A percentile compares a stretch with the other conserved stretches of the same genome.
These are phyloP conservation scores for Trichomalopsis sarcophagae DNA, from an alignment of 1,140 invertebrate genomes.

Conservation along the genomic window DNA sequence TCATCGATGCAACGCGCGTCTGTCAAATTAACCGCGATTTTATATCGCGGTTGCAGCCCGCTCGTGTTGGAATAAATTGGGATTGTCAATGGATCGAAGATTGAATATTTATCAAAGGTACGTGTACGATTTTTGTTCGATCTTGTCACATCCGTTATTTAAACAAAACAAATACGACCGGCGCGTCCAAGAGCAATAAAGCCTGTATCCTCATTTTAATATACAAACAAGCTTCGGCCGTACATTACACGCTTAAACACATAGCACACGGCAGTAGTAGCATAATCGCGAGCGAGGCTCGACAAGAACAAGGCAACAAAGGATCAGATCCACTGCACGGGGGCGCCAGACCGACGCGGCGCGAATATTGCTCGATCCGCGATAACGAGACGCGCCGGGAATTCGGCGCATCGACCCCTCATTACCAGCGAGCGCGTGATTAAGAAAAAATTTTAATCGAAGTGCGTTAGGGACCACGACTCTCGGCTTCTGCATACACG, in stretches of 20 bases:
- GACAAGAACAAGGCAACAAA: neutral
- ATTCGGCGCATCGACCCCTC: neutral
- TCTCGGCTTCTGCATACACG: neutral
- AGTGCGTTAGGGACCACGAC: neutral
- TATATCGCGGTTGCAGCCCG: too few species aligned
- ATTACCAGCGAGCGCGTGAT: neutral
- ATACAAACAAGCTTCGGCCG: neutral
- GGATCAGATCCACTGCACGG: neutral
- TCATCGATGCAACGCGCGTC: too few species aligned
- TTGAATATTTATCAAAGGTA: too few species aligned
- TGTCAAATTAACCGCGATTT: too few species aligned
- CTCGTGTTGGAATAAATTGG: too few species aligned
- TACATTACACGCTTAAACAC: neutral
- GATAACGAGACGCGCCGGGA: neutral
- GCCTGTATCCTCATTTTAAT: neutral
- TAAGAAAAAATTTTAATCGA: constrained; percentile 18
- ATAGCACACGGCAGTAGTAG: neutral
- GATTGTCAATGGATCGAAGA: too few species aligned
- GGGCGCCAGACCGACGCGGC: neutral
- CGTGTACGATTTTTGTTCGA: too few species aligned
- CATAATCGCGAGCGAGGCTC: too few species aligned
- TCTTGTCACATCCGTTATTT: too few species aligned
- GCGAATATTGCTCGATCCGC: neutral
- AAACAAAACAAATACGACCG: too few species aligned
- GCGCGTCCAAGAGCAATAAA: too few species aligned